Conservation (phyloP, 2,113 vertebrate genomes). For the Abramis brama region DNA sequence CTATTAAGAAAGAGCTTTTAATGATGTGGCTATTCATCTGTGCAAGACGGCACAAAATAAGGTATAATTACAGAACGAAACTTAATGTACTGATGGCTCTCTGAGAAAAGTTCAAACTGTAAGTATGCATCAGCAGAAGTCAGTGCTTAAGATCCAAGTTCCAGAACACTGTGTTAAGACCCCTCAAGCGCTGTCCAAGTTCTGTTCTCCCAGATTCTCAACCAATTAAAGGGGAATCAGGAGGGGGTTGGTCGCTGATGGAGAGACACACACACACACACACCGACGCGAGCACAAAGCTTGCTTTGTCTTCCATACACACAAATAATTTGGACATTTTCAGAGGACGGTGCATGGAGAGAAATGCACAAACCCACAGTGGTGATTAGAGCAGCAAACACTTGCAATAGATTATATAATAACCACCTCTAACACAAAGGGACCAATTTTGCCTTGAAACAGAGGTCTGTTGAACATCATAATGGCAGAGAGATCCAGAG, state of each 20-base stretch:
- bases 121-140: neutral
- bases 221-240: conserved; percentile 38
- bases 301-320: conserved; percentile 42
- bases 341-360: conserved; percentile 46
- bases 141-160: neutral
- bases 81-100: conserved; percentile 1
- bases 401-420: conserved; percentile 70
- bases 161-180: conserved; percentile 11
- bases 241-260: conserved; percentile 19
- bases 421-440: conserved; percentile 71
- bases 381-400: conserved; percentile 74
- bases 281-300: conserved; percentile 38
- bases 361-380: conserved; percentile 56
- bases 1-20: conserved; percentile 10
- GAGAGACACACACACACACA: conserved; percentile 22
- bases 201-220: conserved; percentile 9
- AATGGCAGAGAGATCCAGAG: conserved; percentile 62
- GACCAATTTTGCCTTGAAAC: conserved; percentile 73
- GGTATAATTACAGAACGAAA: neutral
- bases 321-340: conserved; percentile 59
- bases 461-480: conserved; percentile 63
- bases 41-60: neutral
- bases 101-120: neutral
- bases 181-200: conserved; percentile 24
- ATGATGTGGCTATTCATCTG: conserved; percentile 8